phyloP scores from a whole-genome alignment of 2,888 invertebrate genomes.

The Stenolophus ochropezus region DNA sequence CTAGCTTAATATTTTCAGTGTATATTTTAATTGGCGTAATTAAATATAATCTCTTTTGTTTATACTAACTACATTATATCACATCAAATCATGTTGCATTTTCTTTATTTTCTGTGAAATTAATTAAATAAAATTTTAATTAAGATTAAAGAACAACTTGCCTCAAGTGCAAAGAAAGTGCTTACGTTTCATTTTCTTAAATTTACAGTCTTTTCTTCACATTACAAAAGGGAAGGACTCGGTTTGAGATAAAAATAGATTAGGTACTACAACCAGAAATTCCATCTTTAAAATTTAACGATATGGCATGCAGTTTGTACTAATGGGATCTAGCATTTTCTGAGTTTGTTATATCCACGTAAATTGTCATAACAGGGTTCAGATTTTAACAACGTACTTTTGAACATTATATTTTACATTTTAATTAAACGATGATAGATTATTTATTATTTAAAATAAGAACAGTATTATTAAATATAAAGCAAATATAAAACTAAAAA shows the following conservation, averaged over 20 bases:
- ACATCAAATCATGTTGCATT: neutral
- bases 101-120: neutral
- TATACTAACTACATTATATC: neutral
- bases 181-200: constrained; percentile 12
- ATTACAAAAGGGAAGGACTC: neutral
- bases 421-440: no score
- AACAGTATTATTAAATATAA: no score
- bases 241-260: neutral
- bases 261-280: neutral
- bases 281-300: neutral
- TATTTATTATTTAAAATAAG: no score
- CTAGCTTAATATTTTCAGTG: no score
- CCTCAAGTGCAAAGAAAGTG: neutral
- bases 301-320: neutral
- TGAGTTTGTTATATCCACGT: neutral
- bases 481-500: no score
- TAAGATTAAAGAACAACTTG: constrained; percentile 7
- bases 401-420: no score
- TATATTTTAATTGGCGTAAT: no score
- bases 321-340: neutral
- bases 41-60: no score
- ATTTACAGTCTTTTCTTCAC: constrained; percentile 1
- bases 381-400: no score
- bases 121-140: constrained; percentile 18
- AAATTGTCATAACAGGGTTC: neutral